Percentiles rank a stretch among this genome's conserved stretches.
Conservation (phyloP, 2,888 invertebrate genomes). For the Eurytoma californica region DNA sequence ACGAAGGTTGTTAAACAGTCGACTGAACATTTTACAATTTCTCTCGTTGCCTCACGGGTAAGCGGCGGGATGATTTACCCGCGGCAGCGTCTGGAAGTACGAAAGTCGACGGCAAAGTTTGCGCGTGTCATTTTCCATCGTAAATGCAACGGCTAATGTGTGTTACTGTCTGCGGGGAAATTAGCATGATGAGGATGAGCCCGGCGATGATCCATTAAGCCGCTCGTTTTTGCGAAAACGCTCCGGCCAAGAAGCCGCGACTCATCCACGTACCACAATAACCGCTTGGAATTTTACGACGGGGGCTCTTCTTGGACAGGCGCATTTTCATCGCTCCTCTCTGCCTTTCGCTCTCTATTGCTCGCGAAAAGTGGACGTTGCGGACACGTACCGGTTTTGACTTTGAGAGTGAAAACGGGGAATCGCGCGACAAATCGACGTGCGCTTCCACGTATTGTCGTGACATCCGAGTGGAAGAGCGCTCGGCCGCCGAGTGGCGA, state of each 20-base stretch:
- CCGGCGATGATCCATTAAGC: conserved; percentile 50
- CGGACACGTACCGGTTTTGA: neutral
- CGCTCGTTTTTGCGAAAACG: conserved; percentile 22
- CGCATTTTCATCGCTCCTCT: conserved; percentile 20
- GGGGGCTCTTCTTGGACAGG: too few relatives aligned
- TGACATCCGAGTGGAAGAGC: neutral
- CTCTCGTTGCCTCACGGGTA: too few relatives aligned
- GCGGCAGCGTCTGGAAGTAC: conserved; percentile 10
- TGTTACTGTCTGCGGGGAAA: conserved; percentile 4
- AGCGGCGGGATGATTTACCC: neutral
- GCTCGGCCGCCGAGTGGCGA: neutral
- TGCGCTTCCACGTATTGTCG: conserved; percentile 1
- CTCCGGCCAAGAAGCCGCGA: neutral
- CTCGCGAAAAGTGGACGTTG: neutral
- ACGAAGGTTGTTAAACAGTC: too few relatives aligned
- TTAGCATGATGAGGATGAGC: conserved; percentile 39
- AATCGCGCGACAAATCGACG: neutral
- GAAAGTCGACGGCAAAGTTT: conserved; percentile 26
- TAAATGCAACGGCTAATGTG: neutral
- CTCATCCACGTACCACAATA: conserved; percentile 11
- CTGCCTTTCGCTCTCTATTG: conserved; percentile 5
- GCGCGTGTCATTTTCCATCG: conserved; percentile 5
- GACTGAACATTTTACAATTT: too few relatives aligned
- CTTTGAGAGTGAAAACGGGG: neutral
- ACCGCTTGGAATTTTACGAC: conserved; percentile 9